Evolutionary conservation across 2,888 invertebrate species (phyloP), one percentile per base, ranked within the genome.

Genomic region (Helicoverpa assulta): DNA sequence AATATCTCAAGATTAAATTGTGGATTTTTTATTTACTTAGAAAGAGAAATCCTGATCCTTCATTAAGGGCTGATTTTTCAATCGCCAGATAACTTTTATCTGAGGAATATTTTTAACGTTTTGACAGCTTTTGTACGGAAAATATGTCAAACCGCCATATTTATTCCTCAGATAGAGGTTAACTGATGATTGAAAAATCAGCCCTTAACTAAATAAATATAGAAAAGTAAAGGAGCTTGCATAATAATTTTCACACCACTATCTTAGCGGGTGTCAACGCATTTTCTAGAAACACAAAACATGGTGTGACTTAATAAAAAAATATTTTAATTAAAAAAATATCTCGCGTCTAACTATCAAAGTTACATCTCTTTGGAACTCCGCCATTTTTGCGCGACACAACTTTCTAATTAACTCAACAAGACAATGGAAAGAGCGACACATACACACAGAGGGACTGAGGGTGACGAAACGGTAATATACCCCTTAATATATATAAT

Each of bases 331-430:
- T 77, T 71, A 69, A 71, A 72, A 71, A 75, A 61, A 71, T 68
- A 47, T 55, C 40, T 59, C 21, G 18, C 57, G 56, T 19, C 54
- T 61, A 73, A 76, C 66, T 71, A 66, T 71, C 50, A 55, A 70
- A 78, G 68, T 80, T 73, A 75, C 73, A 78, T 69, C 66, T 81
- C 79, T 79, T 83, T 76, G 37, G 55, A 70, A 73, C 54, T 69
- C 29, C 65, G 80, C 76, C 70, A 83, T 89, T 90, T 89, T 88
- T 87, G 77, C 82, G 70, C 77, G 62, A 79, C 77, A 80, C 77
- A 90, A 93, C 87, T 92, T 92, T 92, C 92, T 94, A 94, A 94
- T 94, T 94, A 94, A 94, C 94, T 86, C 85, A 65, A 65, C 74
- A 61, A 79, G 77, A 93, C 91, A 93, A 94, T 87, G 79, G 78